A percentile compares a stretch with the other conserved stretches of the same genome.
phyloP scores from a whole-genome alignment of 2,888 invertebrate species.

The Nebria brevicollis region DNA sequence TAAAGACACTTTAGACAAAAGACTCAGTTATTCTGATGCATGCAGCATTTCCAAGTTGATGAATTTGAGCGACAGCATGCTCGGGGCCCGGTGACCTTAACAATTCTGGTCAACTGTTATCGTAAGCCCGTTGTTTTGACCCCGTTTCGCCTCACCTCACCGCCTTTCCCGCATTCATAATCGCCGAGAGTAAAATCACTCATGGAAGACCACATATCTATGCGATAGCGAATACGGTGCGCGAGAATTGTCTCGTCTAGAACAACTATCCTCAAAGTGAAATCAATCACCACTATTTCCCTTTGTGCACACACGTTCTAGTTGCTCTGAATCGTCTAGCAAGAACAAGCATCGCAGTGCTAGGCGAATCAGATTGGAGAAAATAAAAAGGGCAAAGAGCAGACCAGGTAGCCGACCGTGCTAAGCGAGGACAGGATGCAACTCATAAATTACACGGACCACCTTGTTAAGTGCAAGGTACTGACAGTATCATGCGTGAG shows the following conservation, averaged over 20 bases:
- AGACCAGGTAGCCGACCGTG: slow-evolving; percentile 34
- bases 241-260: background rate
- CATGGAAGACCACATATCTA: slow-evolving; percentile 8
- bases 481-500: slow-evolving; percentile 33
- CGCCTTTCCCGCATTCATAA: slow-evolving; percentile 6
- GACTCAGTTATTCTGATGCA: background rate
- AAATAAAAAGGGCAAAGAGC: background rate
- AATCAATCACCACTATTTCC: no score
- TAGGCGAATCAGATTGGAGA: background rate
- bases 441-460: slow-evolving; percentile 34
- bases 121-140: slow-evolving; percentile 35
- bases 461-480: slow-evolving; percentile 34
- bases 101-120: slow-evolving; percentile 45
- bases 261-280: no score
- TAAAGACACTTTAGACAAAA: background rate
- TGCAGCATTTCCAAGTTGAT: background rate
- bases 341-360: background rate
- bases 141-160: slow-evolving; percentile 15
- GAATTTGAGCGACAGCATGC: slow-evolving; percentile 26
- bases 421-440: slow-evolving; percentile 32
- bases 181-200: slow-evolving; percentile 4
- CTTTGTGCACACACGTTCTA: background rate
- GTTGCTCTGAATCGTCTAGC: background rate
- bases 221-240: slow-evolving; percentile 3
- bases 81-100: slow-evolving; percentile 40